A percentile compares a stretch with the other conserved stretches of the same genome.
phyloP scores from a whole-genome alignment of 2,797 vertebrate species.

The Oryzias sinensis region DNA sequence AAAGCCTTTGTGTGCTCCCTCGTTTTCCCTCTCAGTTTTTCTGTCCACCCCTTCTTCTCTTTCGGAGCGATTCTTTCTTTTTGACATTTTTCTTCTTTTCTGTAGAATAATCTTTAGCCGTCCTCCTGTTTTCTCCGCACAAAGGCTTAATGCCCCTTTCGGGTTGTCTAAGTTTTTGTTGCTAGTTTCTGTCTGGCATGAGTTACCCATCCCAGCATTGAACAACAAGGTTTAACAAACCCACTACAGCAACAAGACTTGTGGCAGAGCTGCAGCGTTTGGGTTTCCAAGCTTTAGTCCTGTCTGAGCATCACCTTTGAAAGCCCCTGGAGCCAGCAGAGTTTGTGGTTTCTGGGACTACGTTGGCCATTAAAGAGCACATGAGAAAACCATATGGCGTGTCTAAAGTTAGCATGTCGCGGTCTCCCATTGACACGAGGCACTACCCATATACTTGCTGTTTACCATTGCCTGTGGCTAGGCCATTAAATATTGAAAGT shows the following conservation, averaged over 20 bases:
- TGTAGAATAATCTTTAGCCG: constrained; percentile 28
- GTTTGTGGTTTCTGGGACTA: constrained; percentile 54
- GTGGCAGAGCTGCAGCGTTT: constrained; percentile 39
- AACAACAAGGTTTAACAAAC: constrained; percentile 45
- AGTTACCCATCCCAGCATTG: constrained; percentile 56
- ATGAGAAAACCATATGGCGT: constrained; percentile 75
- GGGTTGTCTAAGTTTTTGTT: constrained; percentile 37
- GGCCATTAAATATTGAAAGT: constrained; percentile 71
- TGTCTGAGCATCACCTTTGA: constrained; percentile 42
- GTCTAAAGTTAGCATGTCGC: constrained; percentile 72
- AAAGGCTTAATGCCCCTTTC: constrained; percentile 1
- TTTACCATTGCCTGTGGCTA: constrained; percentile 68
- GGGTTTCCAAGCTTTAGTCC: constrained; percentile 19
- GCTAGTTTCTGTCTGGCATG: constrained; percentile 33
- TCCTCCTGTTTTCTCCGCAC: constrained; percentile 1
- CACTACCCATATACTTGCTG: constrained; percentile 56
- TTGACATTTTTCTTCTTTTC: constrained; percentile 18
- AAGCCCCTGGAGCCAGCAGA: constrained; percentile 28
- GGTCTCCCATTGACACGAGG: constrained; percentile 65
- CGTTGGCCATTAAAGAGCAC: constrained; percentile 64
- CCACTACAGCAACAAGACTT: constrained; percentile 51
- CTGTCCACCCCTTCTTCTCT: constrained; percentile 22
- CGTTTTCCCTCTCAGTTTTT: constrained; percentile 47
- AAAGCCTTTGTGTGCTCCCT: constrained; percentile 61
- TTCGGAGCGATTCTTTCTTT: constrained; percentile 29